phyloP scores from a whole-genome alignment of 2,113 vertebrate genomes.

The Egretta garzetta region DNA sequence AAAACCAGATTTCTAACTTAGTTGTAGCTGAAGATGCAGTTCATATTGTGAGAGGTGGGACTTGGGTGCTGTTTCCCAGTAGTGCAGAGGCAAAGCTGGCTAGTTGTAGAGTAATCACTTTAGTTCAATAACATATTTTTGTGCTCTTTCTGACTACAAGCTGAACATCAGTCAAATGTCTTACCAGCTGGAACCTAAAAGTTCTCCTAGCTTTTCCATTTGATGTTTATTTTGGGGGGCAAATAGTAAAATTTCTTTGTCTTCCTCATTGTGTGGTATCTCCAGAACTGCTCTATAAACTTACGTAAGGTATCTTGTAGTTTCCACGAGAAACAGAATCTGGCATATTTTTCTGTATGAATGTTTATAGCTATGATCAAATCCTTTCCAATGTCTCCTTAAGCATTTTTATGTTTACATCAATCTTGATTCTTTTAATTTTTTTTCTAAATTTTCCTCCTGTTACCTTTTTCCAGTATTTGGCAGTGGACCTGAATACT shows the following conservation, averaged over 20 bases:
- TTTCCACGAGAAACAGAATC: not conserved
- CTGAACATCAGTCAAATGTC: not conserved
- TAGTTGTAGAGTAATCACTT: not conserved
- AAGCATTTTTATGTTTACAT: not conserved
- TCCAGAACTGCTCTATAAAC: not conserved
- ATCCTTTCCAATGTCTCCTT: not conserved
- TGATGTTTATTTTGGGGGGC: not conserved
- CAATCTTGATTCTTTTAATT: not conserved
- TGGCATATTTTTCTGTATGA: not conserved
- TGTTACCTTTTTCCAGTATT: not conserved
- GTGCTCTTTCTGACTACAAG: not conserved
- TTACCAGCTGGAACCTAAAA: not conserved
- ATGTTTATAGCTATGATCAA: not conserved
- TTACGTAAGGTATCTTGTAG: not conserved
- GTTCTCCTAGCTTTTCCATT: not conserved
- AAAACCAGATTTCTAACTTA: not conserved
- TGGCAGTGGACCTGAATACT: not conserved
- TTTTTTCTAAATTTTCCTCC: not conserved
- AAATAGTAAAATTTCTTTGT: not conserved
- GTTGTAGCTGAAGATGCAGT: not conserved
- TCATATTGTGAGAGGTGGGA: not conserved
- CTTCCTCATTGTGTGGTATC: not conserved
- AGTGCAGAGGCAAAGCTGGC: not conserved
- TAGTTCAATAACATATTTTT: not conserved
- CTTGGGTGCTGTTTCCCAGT: not conserved